phyloP scores from a whole-genome alignment of 2,113 vertebrate species.

The Sphyrna mokarran region DNA sequence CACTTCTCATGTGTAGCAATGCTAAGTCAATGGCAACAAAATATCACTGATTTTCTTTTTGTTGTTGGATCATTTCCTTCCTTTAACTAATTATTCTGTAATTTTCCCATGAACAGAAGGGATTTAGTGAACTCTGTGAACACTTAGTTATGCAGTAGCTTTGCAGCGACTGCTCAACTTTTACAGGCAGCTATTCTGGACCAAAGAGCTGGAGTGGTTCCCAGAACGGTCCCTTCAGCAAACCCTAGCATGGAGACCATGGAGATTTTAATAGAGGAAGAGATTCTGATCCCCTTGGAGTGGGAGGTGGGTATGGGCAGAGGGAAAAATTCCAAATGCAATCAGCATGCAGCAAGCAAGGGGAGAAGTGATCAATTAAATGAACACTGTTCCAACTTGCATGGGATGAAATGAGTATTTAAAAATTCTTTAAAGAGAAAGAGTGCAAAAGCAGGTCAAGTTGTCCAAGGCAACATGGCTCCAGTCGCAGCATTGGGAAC shows the following conservation, averaged over 20 bases:
- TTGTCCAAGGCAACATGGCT: not conserved
- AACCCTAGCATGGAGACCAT: not conserved
- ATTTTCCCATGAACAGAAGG: not conserved
- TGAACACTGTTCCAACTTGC: not conserved
- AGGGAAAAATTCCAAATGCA: not conserved
- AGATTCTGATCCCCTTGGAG: too few species aligned
- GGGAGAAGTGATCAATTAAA: not conserved
- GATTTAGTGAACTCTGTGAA: not conserved
- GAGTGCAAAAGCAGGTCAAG: not conserved
- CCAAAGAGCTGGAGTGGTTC: not conserved
- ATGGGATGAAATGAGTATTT: not conserved
- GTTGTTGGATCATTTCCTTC: not conserved
- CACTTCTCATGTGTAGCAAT: not conserved
- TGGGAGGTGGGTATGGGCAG: too few species aligned
- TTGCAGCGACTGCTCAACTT: not conserved
- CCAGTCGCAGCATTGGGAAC: not conserved
- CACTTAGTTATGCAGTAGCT: not conserved
- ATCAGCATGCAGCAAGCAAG: not conserved
- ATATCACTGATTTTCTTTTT: not conserved
- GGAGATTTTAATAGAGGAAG: too few species aligned
- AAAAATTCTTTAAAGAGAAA: not conserved
- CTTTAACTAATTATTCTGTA: not conserved
- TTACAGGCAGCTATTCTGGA: not conserved
- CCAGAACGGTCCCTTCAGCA: not conserved
- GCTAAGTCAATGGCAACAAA: not conserved